Conservation (phyloP, 2,113 vertebrate species). For the Melanostigma gelatinosum region DNA sequence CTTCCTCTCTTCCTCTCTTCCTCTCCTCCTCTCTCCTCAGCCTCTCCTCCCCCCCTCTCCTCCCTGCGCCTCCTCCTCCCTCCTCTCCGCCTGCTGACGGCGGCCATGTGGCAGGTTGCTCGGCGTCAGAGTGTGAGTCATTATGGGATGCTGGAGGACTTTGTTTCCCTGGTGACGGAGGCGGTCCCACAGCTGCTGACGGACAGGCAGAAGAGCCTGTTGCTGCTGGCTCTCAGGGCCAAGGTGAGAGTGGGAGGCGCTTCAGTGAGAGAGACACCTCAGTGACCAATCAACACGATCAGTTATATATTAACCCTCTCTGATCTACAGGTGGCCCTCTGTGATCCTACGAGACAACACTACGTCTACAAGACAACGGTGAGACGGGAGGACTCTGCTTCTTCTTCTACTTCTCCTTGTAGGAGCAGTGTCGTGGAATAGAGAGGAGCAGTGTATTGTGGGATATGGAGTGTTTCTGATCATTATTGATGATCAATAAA, state of each 20-base stretch:
- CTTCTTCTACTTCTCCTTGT: background rate
- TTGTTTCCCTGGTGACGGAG: constrained; percentile 74
- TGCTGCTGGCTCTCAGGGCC: constrained; percentile 83
- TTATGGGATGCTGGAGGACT: constrained; percentile 80
- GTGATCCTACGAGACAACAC: background rate
- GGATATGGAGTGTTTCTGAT: too few species aligned
- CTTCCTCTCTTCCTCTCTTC: constrained; percentile 41
- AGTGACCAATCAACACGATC: background rate
- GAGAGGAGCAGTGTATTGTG: too few species aligned
- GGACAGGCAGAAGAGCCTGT: constrained; percentile 79
- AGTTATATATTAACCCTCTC: background rate
- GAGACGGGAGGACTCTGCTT: background rate
- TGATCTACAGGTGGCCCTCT: constrained; percentile 51
- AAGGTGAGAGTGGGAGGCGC: constrained; percentile 77
- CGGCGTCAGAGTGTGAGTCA: constrained; percentile 57
- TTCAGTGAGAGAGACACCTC: background rate
- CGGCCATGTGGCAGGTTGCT: constrained; percentile 77
- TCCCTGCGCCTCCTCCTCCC: constrained; percentile 71
- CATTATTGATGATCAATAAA: background rate
- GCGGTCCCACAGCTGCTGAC: constrained; percentile 79
- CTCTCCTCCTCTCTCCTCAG: constrained; percentile 9
- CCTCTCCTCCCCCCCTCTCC: constrained; percentile 40
- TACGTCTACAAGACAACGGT: constrained; percentile 19
- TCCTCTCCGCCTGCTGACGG: constrained; percentile 77
- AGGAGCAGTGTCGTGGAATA: too few species aligned